These are phyloP conservation scores for Nymphalis c-album DNA, from an alignment of 2,888 invertebrate species.

Conservation along the genomic window DNA sequence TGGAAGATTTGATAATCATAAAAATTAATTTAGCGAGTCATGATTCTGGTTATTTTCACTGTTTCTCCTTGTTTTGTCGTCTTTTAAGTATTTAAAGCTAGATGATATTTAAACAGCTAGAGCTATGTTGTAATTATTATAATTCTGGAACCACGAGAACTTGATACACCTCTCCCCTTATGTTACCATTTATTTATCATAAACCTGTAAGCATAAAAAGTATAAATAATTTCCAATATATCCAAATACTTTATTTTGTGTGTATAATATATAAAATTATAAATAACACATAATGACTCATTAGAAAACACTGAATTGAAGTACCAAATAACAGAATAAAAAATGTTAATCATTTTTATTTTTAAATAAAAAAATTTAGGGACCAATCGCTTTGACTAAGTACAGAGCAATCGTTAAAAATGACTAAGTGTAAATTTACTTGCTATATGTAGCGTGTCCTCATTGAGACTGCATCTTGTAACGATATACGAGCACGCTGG, in stretches of 20 bases:
- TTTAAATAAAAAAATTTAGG: too few relatives aligned
- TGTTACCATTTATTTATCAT: conserved; percentile 4
- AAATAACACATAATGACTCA: too few relatives aligned
- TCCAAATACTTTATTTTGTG: not conserved
- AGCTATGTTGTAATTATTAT: not conserved
- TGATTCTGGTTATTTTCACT: not conserved
- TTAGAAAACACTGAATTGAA: too few relatives aligned
- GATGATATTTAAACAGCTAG: not conserved
- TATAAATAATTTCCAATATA: too few relatives aligned
- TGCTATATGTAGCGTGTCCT: conserved; percentile 35
- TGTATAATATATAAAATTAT: too few relatives aligned
- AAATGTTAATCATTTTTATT: too few relatives aligned
- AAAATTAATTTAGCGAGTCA: not conserved
- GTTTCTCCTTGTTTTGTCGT: too few relatives aligned
- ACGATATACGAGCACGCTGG: conserved; percentile 87
- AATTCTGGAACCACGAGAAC: not conserved
- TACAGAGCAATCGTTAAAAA: too few relatives aligned
- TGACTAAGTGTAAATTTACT: conserved; percentile 8
- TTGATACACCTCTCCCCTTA: conserved; percentile 12
- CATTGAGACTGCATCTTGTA: conserved; percentile 82
- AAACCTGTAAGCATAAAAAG: conserved; percentile 5
- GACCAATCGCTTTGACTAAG: too few relatives aligned
- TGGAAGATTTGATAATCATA: not conserved
- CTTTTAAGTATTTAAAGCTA: not conserved
- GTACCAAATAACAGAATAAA: too few relatives aligned